phyloP scores from a whole-genome alignment of 2,888 invertebrate genomes.

The Brenthis daphne region DNA sequence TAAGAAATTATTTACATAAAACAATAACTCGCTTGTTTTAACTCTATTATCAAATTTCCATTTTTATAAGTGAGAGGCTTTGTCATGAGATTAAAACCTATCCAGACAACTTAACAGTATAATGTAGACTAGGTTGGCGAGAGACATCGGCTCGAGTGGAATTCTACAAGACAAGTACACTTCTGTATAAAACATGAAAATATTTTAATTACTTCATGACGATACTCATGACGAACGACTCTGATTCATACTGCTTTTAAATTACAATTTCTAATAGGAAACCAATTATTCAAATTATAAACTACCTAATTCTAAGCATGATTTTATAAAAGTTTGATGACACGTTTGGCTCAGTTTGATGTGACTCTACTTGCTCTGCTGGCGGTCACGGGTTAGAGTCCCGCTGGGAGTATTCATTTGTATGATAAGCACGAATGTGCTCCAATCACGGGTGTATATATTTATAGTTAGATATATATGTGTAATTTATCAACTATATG shows the following conservation, averaged over 20 bases:
- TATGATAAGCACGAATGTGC: no score
- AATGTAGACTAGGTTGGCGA: slow-evolving; percentile 29
- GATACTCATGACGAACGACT: slow-evolving; percentile 11
- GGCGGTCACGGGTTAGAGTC: no score
- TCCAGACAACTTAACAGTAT: slow-evolving; percentile 28
- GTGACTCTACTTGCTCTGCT: no score
- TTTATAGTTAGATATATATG: no score
- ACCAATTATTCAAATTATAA: neutral
- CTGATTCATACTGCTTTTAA: neutral
- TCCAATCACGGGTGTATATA: no score
- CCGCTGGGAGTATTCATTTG: no score
- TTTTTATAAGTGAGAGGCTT: slow-evolving; percentile 24
- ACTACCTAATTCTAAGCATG: no score
- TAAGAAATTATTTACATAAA: slow-evolving; percentile 11
- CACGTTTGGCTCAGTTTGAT: no score
- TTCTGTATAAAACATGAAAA: slow-evolving; percentile 26
- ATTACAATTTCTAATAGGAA: neutral
- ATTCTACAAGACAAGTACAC: slow-evolving; percentile 26
- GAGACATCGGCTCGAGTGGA: slow-evolving; percentile 33
- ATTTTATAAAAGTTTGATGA: no score
- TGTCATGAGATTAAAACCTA: slow-evolving; percentile 29
- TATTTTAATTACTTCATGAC: slow-evolving; percentile 22
- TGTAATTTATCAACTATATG: no score
- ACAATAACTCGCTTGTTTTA: slow-evolving; percentile 9
- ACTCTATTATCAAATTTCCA: slow-evolving; percentile 20